Percentiles rank a stretch among this genome's conserved stretches.
These are phyloP conservation scores for Desoria tigrina DNA, from an alignment of 2,888 invertebrate genomes.

Conservation along the genomic window DNA sequence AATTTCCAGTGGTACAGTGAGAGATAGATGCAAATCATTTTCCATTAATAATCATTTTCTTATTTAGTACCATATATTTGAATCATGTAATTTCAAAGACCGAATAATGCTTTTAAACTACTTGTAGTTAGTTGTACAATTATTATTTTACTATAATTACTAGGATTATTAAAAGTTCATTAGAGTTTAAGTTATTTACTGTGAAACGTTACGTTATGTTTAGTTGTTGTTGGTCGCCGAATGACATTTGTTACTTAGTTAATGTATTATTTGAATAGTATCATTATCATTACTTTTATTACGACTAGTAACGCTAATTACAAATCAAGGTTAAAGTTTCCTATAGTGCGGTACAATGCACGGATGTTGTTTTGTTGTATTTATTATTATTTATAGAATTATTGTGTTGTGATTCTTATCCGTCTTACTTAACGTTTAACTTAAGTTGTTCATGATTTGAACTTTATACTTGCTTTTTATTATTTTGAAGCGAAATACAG, in stretches of 20 bases:
- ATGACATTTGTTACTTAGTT: conserved; percentile 3
- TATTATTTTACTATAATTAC: background rate
- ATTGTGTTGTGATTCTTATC: conserved; percentile 26
- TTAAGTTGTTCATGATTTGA: conserved; percentile 42
- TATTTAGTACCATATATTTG: conserved; percentile 16
- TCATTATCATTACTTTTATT: background rate
- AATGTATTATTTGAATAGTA: background rate
- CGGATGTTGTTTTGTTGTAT: conserved; percentile 37
- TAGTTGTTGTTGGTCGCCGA: background rate
- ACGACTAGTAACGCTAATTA: conserved; percentile 18
- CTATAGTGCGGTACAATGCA: conserved; percentile 48
- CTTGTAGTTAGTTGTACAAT: background rate
- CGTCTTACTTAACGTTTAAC: conserved; percentile 24
- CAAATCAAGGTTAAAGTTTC: conserved; percentile 54
- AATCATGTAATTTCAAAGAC: conserved; percentile 18
- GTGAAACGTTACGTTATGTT: conserved; percentile 13
- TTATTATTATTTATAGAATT: conserved; percentile 39
- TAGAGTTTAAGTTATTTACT: conserved; percentile 1
- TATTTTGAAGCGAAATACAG: conserved; percentile 33
- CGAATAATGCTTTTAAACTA: background rate
- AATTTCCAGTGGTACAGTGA: background rate
- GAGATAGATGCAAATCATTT: conserved; percentile 9
- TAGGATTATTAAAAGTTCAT: background rate
- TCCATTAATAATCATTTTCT: conserved; percentile 17
- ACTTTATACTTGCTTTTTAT: conserved; percentile 46